Percentiles rank a stretch among this genome's conserved stretches.
These are phyloP conservation scores for Microctonus brassicae DNA, from an alignment of 2,888 invertebrate genomes.

Conservation along the genomic window DNA sequence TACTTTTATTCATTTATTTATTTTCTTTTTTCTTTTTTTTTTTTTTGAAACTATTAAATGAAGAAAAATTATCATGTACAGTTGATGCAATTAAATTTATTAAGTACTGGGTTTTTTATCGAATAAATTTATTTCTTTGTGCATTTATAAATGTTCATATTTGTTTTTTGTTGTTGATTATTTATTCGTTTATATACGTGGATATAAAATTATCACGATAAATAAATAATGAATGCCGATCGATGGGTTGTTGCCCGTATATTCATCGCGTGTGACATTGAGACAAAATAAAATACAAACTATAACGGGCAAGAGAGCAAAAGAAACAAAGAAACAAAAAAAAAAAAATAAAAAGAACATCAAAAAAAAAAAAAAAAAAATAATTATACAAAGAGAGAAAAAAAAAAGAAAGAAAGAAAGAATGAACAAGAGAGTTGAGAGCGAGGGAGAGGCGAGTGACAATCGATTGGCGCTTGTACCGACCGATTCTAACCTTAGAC, in stretches of 20 bases:
- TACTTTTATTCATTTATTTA: no score
- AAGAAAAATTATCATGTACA: no score
- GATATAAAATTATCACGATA: neutral
- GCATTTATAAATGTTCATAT: no score
- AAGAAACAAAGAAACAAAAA: neutral
- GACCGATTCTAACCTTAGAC: constrained; percentile 36
- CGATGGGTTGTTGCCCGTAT: neutral
- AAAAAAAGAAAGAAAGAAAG: neutral
- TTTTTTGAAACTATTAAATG: no score
- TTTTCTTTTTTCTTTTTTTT: no score
- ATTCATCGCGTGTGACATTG: neutral
- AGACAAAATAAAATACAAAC: neutral
- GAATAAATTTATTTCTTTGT: no score
- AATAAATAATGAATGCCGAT: constrained; percentile 14
- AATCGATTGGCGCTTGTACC: constrained; percentile 36
- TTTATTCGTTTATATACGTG: neutral
- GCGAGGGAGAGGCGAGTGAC: constrained; percentile 28
- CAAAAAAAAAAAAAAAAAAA: neutral
- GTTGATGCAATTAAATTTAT: no score
- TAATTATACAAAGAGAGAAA: neutral
- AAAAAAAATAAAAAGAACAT: neutral
- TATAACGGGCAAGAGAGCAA: neutral
- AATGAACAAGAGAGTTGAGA: neutral
- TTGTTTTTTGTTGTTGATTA: neutral
- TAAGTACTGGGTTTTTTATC: no score